phyloP scores from a whole-genome alignment of 2,888 invertebrate genomes.

The Graphium colonna region DNA sequence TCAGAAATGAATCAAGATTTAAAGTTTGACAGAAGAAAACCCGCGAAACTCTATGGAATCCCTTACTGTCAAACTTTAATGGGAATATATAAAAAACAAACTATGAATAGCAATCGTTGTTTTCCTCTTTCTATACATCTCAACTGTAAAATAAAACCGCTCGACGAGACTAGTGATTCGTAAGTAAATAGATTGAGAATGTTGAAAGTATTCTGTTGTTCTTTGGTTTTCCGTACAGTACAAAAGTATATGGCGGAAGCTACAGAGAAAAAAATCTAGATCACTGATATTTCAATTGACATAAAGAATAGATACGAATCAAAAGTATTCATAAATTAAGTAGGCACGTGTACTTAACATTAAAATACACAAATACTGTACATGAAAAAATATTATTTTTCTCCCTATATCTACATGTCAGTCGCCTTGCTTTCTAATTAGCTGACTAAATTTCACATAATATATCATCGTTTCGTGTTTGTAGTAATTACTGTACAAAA shows the following conservation, averaged over 20 bases:
- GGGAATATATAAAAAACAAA: conserved; percentile 15
- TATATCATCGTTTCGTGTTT: conserved; percentile 23
- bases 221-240: conserved; percentile 49
- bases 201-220: conserved; percentile 31
- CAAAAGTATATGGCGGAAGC: conserved; percentile 30
- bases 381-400: conserved; percentile 43
- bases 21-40: conserved; percentile 15
- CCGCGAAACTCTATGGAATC: background rate
- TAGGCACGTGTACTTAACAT: conserved; percentile 32
- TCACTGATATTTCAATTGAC: conserved; percentile 1
- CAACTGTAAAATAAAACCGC: conserved; percentile 33
- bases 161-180: conserved; percentile 38
- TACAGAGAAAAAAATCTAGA: conserved; percentile 20
- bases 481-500: conserved; percentile 41
- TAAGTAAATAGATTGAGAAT: conserved; percentile 28
- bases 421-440: conserved; percentile 34
- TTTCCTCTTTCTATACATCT: conserved; percentile 32
- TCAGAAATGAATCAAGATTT: background rate
- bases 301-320: conserved; percentile 20
- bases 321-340: conserved; percentile 34
- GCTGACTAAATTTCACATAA: conserved; percentile 34
- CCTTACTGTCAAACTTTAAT: conserved; percentile 1
- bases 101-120: conserved; percentile 28
- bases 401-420: conserved; percentile 46
- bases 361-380: conserved; percentile 48